phyloP scores from a whole-genome alignment of 2,113 vertebrate genomes.

The Candoia aspera region DNA sequence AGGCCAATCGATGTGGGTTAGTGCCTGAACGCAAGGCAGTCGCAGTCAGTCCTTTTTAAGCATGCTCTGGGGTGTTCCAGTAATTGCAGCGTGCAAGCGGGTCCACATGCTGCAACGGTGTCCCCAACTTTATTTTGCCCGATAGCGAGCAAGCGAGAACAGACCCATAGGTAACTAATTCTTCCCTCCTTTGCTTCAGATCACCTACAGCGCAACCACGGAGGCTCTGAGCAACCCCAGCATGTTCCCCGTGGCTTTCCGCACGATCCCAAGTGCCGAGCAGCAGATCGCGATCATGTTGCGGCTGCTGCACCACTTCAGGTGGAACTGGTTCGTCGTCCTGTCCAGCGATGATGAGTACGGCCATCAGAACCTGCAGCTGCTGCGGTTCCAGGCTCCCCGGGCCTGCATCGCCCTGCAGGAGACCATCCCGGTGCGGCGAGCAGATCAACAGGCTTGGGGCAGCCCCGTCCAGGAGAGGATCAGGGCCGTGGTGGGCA shows the following conservation, averaged over 20 bases:
- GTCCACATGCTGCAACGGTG: too few relatives aligned
- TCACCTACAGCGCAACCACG: slow-evolving; percentile 80
- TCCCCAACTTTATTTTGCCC: neutral
- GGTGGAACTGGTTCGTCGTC: slow-evolving; percentile 82
- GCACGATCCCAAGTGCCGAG: slow-evolving; percentile 78
- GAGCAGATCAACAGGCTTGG: rapidly evolving
- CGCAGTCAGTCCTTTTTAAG: too few relatives aligned
- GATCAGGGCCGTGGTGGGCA: slow-evolving; percentile 68
- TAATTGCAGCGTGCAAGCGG: too few relatives aligned
- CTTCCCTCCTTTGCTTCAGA: slow-evolving; percentile 56
- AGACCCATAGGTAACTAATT: neutral
- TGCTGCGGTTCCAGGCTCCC: slow-evolving; percentile 62
- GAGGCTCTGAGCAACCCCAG: slow-evolving; percentile 75
- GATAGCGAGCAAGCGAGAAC: neutral
- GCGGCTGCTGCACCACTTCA: slow-evolving; percentile 70
- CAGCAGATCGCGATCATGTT: slow-evolving; percentile 79
- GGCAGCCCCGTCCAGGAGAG: rapidly evolving
- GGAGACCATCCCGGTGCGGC: slow-evolving; percentile 70
- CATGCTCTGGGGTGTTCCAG: too few relatives aligned
- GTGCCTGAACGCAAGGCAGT: too few relatives aligned
- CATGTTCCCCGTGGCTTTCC: slow-evolving; percentile 75
- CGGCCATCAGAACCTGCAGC: slow-evolving; percentile 73
- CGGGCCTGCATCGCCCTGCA: slow-evolving; percentile 80
- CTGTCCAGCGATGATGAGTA: slow-evolving; percentile 79
- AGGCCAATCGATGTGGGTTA: too few relatives aligned